Evolutionary conservation across 1,140 invertebrate genomes (phyloP), one percentile per base, ranked within the genome.

Genomic region (Rhyacophila brunnea): DNA sequence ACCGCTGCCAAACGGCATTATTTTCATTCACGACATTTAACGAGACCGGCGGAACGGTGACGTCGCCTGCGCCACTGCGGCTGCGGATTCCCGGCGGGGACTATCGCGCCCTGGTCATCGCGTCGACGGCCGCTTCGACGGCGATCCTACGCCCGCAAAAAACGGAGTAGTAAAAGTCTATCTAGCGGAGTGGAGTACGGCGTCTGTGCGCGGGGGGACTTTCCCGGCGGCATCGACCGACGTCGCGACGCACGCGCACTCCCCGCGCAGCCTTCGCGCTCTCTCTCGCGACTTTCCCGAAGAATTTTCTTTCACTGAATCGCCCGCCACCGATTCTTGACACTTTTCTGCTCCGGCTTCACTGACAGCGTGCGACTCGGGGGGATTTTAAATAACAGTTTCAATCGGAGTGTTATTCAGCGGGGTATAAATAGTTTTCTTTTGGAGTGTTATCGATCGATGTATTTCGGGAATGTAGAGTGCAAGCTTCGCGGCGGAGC

Each of bases 141-240:
- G n/a, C 11, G 15, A 40, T 5, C n/a, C 38, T 40, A 5, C 38
- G n/a, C 11, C 11, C 38, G 38, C 38, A n/a, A 40, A 40, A 40
- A 40, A 40, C 15, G n/a, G 38, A 6, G 38, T 15, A 13, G 38
- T 13, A 40, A 40, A 40, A n/a, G n/a, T 40, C 4, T 15, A 15
- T 40, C 15, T 40, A 3, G 11, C n/a, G 15, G 15, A 40, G 15
- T 40, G n/a, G 38, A 13, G 11, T 15, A 40, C 11, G 38, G 15
- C n/a, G 11, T 40, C 38, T 5, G 38, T 40, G 11, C 38, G 23
- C 38, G 38, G 38, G 11, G 38, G 11, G 38, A 40, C 38, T n/a
- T 40, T 40, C 15, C 38, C 38, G 38, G 50, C 45, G 62, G 64
- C 70, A 71, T 72, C 70, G 71, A 73, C 74, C 72, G 68, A 50